These are phyloP conservation scores for Trachemys scripta DNA, from an alignment of 2,113 vertebrate species.

Conservation along the genomic window DNA sequence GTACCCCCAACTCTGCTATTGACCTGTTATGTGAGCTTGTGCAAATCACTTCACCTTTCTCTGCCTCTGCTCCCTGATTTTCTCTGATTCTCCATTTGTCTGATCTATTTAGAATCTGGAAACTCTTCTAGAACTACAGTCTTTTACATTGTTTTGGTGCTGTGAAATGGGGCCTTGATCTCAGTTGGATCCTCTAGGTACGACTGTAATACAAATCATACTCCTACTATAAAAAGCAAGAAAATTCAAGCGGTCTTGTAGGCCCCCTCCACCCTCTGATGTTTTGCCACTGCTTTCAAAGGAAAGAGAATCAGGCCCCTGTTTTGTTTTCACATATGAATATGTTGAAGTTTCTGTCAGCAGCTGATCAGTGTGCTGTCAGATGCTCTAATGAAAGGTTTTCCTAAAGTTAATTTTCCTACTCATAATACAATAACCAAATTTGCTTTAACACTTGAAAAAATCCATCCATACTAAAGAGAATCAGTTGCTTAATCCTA, in stretches of 20 bases:
- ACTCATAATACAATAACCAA: conserved; percentile 82
- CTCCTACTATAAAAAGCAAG: background rate
- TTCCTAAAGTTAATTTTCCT: conserved; percentile 84
- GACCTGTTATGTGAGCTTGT: background rate
- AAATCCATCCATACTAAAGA: conserved; percentile 83
- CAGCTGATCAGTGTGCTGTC: conserved; percentile 66
- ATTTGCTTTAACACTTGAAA: conserved; percentile 87
- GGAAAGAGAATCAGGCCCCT: conserved; percentile 10
- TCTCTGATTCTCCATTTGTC: background rate
- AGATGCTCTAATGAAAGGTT: conserved; percentile 80
- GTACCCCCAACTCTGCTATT: background rate
- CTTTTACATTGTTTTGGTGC: background rate
- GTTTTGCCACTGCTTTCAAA: conserved; percentile 31
- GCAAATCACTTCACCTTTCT: background rate
- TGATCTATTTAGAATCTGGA: conserved; percentile 29
- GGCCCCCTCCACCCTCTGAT: background rate
- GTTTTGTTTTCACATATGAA: conserved; percentile 66
- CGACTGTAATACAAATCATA: background rate
- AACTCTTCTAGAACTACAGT: background rate
- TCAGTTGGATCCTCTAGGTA: background rate
- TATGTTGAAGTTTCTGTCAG: conserved; percentile 67
- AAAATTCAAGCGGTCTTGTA: background rate
- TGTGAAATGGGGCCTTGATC: conserved; percentile 34
- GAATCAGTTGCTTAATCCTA: conserved; percentile 89
- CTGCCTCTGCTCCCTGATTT: conserved; percentile 13